Evolutionary conservation across 2,113 vertebrate species (phyloP).

Genomic region (Xiphophorus maculatus): DNA sequence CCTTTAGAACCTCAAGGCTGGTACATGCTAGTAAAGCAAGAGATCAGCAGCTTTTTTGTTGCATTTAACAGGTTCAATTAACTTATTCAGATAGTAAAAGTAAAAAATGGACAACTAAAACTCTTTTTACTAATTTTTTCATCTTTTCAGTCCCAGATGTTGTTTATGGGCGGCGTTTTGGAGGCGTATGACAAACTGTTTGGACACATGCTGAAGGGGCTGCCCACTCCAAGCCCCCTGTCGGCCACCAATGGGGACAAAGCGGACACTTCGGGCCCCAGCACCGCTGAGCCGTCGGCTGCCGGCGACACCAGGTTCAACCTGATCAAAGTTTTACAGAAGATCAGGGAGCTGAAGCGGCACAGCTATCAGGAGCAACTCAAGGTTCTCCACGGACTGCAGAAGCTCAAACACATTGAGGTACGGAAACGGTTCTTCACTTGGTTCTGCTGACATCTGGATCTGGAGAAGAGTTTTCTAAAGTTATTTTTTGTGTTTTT

Average conservation of each 20-base stretch:
- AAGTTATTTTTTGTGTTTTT: not conserved
- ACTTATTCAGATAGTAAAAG: not conserved
- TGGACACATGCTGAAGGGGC: slow-evolving; percentile 47
- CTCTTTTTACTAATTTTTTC: not conserved
- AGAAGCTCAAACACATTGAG: slow-evolving; percentile 24
- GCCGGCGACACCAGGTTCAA: rapidly evolving
- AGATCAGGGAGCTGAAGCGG: slow-evolving; percentile 18
- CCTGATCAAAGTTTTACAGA: slow-evolving; percentile 39
- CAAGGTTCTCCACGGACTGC: slow-evolving; percentile 31
- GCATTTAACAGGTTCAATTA: not conserved
- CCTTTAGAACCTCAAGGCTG: not conserved
- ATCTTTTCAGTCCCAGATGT: slow-evolving; percentile 24
- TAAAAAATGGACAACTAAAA: not conserved
- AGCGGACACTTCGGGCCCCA: rapidly evolving
- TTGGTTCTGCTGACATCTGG: not conserved
- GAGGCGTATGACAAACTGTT: slow-evolving; percentile 59
- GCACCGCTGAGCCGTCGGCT: rapidly evolving
- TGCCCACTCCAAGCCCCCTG: slow-evolving; percentile 16
- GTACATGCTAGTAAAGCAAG: not conserved
- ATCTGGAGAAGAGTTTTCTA: too few relatives aligned
- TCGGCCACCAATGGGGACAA: rapidly evolving
- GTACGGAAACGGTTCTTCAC: slow-evolving; percentile 20
- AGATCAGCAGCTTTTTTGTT: not conserved
- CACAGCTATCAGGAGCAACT: slow-evolving; percentile 13
- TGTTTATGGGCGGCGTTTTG: slow-evolving; percentile 53